These are phyloP conservation scores for Cochlearius cochlearius DNA, from an alignment of 2,113 vertebrate genomes.

Conservation along the genomic window DNA sequence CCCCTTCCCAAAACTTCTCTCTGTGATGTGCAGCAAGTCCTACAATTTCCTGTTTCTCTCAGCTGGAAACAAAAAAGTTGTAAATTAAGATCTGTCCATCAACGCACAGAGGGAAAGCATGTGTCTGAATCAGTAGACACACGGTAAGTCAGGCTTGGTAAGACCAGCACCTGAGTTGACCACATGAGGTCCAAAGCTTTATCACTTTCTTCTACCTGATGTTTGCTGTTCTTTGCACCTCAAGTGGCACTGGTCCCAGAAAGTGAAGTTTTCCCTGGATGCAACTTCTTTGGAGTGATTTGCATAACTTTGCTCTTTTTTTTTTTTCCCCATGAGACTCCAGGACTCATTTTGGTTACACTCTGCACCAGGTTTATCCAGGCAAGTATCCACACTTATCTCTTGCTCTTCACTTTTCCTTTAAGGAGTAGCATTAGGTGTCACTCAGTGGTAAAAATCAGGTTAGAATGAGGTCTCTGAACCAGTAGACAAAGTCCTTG, in stretches of 20 bases:
- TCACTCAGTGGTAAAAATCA: not conserved
- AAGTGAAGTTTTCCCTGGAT: not conserved
- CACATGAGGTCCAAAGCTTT: not conserved
- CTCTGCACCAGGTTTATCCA: not conserved
- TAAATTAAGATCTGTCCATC: not conserved
- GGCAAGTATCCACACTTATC: not conserved
- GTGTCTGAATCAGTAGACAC: not conserved
- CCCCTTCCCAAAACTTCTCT: not conserved
- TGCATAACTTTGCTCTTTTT: not conserved
- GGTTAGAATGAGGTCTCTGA: not conserved
- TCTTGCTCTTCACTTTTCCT: not conserved
- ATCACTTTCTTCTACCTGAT: not conserved
- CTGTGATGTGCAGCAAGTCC: not conserved
- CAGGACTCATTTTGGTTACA: not conserved
- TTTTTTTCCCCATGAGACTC: not conserved
- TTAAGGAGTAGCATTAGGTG: not conserved
- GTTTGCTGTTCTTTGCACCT: not conserved
- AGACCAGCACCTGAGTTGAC: not conserved
- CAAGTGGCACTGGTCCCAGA: not conserved
- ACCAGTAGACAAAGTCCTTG: not conserved
- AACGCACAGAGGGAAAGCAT: accelerated
- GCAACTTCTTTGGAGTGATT: not conserved
- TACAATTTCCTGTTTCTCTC: not conserved
- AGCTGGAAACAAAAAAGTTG: not conserved
- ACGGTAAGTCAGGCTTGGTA: not conserved